A percentile compares a stretch with the other conserved stretches of the same genome.
Conservation (phyloP, 2,888 invertebrate genomes). For the Drosophila infuscata region DNA sequence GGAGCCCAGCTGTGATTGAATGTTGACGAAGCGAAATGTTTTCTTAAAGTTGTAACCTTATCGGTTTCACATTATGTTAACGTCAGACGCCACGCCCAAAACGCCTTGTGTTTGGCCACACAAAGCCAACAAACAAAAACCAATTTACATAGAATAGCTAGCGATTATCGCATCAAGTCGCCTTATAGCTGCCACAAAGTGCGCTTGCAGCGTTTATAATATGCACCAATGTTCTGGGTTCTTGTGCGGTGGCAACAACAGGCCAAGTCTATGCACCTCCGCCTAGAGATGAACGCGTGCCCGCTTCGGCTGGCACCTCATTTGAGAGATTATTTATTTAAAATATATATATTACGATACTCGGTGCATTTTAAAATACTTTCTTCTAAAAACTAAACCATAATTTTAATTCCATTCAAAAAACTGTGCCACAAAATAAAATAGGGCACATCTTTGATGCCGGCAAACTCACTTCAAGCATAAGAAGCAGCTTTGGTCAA, state of each 20-base stretch:
- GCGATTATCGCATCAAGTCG: conserved; percentile 63
- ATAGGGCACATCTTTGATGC: not conserved
- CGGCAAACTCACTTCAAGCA: not conserved
- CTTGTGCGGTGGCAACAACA: conserved; percentile 11
- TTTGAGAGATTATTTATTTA: not conserved
- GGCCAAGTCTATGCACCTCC: not conserved
- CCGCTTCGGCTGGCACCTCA: not conserved
- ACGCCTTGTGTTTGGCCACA: conserved; percentile 24
- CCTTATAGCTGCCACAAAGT: conserved; percentile 54
- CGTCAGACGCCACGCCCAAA: conserved; percentile 15
- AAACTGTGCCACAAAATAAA: not conserved
- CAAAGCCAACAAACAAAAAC: conserved; percentile 47
- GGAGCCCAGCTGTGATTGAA: conserved; percentile 32
- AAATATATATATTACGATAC: not conserved
- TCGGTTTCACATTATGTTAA: conserved; percentile 44
- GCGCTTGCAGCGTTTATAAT: conserved; percentile 65
- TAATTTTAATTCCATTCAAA: not conserved
- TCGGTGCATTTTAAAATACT: not conserved
- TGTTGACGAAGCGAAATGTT: conserved; percentile 17
- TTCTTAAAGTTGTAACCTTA: conserved; percentile 44
- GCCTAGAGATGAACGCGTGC: conserved; percentile 1
- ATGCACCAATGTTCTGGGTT: conserved; percentile 47
- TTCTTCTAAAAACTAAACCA: not conserved
- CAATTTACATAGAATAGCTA: conserved; percentile 73
- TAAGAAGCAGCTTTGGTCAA: conserved; percentile 12